Percentiles rank a stretch among this genome's conserved stretches.
These are phyloP conservation scores for Gallinago media DNA, from an alignment of 2,113 vertebrate genomes.

Conservation along the genomic window DNA sequence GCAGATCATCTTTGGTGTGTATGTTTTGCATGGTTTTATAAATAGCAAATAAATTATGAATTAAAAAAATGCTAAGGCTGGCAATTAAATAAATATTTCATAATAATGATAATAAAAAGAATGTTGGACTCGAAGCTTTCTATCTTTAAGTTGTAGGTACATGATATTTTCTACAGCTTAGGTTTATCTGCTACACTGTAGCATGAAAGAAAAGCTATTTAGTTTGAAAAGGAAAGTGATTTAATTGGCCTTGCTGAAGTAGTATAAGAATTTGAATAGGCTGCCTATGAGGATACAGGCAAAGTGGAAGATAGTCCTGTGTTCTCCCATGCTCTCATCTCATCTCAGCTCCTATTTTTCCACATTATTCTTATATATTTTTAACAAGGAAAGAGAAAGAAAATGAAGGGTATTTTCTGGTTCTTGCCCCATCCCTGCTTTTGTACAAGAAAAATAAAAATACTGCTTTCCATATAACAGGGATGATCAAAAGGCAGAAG, in stretches of 20 bases:
- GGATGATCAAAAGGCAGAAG: background rate
- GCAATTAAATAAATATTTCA: background rate
- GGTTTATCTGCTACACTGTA: background rate
- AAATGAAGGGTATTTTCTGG: background rate
- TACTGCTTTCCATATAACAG: background rate
- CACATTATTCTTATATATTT: background rate
- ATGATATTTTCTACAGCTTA: background rate
- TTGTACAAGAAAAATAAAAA: background rate
- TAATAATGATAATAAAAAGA: background rate
- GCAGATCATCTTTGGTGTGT: background rate
- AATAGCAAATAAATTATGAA: background rate
- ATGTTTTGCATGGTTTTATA: background rate
- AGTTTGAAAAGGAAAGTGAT: background rate
- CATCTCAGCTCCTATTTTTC: background rate
- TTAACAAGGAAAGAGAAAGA: background rate
- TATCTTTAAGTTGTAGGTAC: background rate
- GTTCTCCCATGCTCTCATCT: background rate
- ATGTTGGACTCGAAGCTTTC: background rate
- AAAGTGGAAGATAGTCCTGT: background rate
- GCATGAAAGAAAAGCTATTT: background rate
- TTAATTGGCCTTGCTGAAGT: background rate
- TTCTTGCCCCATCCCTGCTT: background rate
- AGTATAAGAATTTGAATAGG: background rate
- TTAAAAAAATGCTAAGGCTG: background rate
- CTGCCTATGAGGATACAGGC: background rate